A percentile compares a stretch with the other conserved stretches of the same genome.
These are phyloP conservation scores for Onthophagus taurus DNA, from an alignment of 1,140 invertebrate genomes.

Conservation along the genomic window DNA sequence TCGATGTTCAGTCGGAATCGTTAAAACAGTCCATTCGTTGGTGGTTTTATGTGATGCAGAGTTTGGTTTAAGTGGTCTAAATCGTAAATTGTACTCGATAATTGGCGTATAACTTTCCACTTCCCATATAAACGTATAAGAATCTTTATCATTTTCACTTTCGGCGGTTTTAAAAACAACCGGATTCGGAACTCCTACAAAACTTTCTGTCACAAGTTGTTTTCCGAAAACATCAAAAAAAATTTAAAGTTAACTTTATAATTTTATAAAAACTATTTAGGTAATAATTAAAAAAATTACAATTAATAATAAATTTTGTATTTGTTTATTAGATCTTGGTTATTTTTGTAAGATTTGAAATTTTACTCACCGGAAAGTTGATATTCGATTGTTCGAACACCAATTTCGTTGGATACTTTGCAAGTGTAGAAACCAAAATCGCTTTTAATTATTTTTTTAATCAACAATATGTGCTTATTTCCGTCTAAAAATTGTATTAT, in stretches of 20 bases:
- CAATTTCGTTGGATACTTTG: constrained; percentile 61
- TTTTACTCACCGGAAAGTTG: constrained; percentile 32
- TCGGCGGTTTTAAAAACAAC: constrained; percentile 48
- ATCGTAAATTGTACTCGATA: constrained; percentile 60
- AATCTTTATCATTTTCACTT: constrained; percentile 33
- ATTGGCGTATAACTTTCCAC: constrained; percentile 67
- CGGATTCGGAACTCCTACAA: constrained; percentile 46
- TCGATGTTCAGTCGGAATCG: constrained; percentile 53
- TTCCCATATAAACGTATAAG: constrained; percentile 63
- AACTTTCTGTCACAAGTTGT: neutral
- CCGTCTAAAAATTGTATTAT: constrained; percentile 47
- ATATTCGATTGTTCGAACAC: constrained; percentile 37
- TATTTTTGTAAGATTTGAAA: too few species aligned
- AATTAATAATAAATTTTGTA: too few species aligned
- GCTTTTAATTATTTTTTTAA: constrained; percentile 52
- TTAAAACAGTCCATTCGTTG: constrained; percentile 56
- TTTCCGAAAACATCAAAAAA: too few species aligned
- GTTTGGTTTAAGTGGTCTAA: constrained; percentile 40
- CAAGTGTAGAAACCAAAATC: constrained; percentile 74
- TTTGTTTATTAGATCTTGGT: too few species aligned
- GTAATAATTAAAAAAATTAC: neutral
- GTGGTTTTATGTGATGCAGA: constrained; percentile 35
- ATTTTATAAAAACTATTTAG: too few species aligned
- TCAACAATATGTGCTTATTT: constrained; percentile 54
- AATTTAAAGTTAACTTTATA: too few species aligned